Base-by-base conservation (phyloP, 1,140 invertebrate genomes). In the Leptonema lineaticorne region DNA sequence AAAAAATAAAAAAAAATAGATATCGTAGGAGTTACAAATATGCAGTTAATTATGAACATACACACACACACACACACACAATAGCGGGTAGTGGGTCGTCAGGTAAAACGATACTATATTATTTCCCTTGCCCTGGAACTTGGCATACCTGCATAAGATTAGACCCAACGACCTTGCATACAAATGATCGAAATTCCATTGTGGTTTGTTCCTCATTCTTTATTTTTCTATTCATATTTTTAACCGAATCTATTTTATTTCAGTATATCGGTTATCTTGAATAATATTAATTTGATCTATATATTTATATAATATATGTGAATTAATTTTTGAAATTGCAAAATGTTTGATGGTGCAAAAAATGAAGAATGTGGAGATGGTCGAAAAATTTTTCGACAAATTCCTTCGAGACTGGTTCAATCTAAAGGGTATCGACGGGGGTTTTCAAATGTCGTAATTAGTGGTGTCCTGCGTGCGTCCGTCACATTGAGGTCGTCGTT, bases 151-250 rank as follows among this genome's bases (percentile, higher is more conserved):
- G 50, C 50, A 53, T 53, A 53, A 53, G 20, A 18, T 11, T 26
- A 26, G 4, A 7, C 46, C 9, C n/a, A 20, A 5, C 46, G 50
- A 53, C 50, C 50, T 53, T 53, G 50, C 50, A 53, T 11, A 33
- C 50, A 53, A 24, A 24, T 53, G 50, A 53, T 22, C 50, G 22
- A 53, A 53, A 53, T 53, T 53, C 50, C 50, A 24, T 22, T 22
- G n/a, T n/a, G n/a, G n/a, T n/a, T n/a, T n/a, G n/a, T n/a, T n/a
- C n/a, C n/a, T n/a, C n/a, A n/a, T n/a, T n/a, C n/a, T n/a, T n/a
- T n/a, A n/a, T n/a, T n/a, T n/a, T n/a, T n/a, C n/a, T n/a, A n/a
- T n/a, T n/a, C n/a, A n/a, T n/a, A n/a, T n/a, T n/a, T n/a, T n/a
- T n/a, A n/a, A n/a, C n/a, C n/a, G n/a, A n/a, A n/a, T n/a, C n/a